Evolutionary conservation across 1,140 invertebrate species (phyloP).

Genomic region (Delia radicum): DNA sequence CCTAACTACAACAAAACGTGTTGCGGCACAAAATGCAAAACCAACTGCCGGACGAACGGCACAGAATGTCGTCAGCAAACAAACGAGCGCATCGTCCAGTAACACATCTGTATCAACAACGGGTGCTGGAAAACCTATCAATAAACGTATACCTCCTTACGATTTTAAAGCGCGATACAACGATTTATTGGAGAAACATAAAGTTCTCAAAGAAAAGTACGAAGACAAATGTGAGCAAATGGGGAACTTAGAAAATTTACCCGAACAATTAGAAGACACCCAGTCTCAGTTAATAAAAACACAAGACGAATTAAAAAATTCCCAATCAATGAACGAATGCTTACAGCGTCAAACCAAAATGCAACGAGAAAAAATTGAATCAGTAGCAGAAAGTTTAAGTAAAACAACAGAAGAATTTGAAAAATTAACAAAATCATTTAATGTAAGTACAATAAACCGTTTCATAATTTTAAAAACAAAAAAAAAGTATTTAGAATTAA

Average conservation of each 20-base stretch:
- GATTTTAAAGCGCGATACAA: constrained; percentile 63
- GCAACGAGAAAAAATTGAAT: constrained; percentile 53
- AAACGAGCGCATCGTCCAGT: neutral
- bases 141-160: constrained; percentile 60
- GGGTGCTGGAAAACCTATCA: constrained; percentile 26
- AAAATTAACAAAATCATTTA: constrained; percentile 32
- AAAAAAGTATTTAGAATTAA: no score
- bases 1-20: neutral
- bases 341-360: constrained; percentile 39
- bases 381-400: constrained; percentile 40
- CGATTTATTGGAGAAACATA: constrained; percentile 62
- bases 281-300: constrained; percentile 38
- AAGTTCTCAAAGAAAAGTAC: constrained; percentile 58
- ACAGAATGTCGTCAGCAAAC: constrained; percentile 27
- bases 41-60: constrained; percentile 6
- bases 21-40: neutral
- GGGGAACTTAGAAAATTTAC: constrained; percentile 49
- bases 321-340: constrained; percentile 36
- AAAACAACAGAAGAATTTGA: constrained; percentile 47
- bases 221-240: constrained; percentile 60
- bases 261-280: constrained; percentile 57
- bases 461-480: no score
- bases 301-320: constrained; percentile 33
- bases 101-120: constrained; percentile 20
- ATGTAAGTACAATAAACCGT: constrained; percentile 29